These are phyloP conservation scores for Drosophila pseudotalamancana DNA, from an alignment of 2,888 invertebrate genomes.

Conservation along the genomic window DNA sequence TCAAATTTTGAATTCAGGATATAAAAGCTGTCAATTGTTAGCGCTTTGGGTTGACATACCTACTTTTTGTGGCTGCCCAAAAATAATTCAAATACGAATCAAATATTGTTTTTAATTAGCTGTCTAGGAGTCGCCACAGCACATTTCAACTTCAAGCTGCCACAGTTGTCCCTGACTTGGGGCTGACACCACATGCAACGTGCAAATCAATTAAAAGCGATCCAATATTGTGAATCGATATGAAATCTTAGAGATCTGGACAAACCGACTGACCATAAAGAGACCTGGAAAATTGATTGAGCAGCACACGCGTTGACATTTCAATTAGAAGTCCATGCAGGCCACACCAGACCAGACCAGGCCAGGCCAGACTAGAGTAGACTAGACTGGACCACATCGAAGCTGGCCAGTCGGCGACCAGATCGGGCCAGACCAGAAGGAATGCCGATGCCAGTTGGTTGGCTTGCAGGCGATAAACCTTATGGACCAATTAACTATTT, in stretches of 20 bases:
- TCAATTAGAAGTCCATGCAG: conserved; percentile 68
- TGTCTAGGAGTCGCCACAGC: conserved; percentile 44
- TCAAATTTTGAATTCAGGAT: conserved; percentile 25
- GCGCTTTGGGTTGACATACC: neutral
- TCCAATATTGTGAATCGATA: conserved; percentile 40
- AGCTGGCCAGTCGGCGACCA: neutral
- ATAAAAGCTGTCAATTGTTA: conserved; percentile 13
- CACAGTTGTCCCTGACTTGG: conserved; percentile 66
- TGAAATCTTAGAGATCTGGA: conserved; percentile 52
- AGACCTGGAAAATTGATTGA: conserved; percentile 67
- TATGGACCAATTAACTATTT: conserved; percentile 62
- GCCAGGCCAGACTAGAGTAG: conserved; percentile 16
- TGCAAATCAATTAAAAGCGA: conserved; percentile 63
- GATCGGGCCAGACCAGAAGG: conserved; percentile 29
- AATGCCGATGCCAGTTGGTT: conserved; percentile 54
- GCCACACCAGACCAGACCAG: conserved; percentile 4
- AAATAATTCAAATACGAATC: conserved; percentile 15
- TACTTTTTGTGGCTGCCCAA: conserved; percentile 4
- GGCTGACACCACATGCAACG: conserved; percentile 59
- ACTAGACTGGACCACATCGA: conserved; percentile 7
- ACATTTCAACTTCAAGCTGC: conserved; percentile 56
- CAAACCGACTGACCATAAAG: conserved; percentile 42
- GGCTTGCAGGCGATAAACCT: conserved; percentile 54
- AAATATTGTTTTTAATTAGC: conserved; percentile 49
- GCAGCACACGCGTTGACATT: conserved; percentile 75